Evolutionary conservation across 2,797 vertebrate genomes (phyloP), one percentile per base, ranked within the genome.

Genomic region (Mus caroli): DNA sequence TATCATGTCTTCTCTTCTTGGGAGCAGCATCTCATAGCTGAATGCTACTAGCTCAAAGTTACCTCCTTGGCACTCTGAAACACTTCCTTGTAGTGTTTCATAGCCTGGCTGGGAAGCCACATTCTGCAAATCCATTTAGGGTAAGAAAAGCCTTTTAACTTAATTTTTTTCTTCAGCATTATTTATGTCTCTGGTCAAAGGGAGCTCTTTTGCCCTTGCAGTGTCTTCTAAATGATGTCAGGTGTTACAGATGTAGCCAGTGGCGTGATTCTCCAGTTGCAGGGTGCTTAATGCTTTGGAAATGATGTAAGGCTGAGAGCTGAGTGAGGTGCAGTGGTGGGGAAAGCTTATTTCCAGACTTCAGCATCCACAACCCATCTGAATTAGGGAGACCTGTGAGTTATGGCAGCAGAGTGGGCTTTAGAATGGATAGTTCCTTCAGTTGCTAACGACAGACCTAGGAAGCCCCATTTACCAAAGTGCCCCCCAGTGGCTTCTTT

Each of bases 401-500:
- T 93, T 93, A 96, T 34, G 79, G 20, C 60, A 24, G 24, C 67
- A 43, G 60, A 62, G 24, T 5, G 28, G 26, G 64, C 92, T 64
- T 94, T 62, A 86, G 92, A 91, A 60, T 76, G 75, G n/a, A 88
- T 75, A 89, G 58, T 19, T 91, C 95, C 40, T 58, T 94, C 40
- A 22, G 52, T 79, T 24, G 0, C 92, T 87, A 37, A 80, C 17
- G 95, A 86, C 17, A 10, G 73, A n/a, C 46, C 1, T 43, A 91
- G 90, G 93, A 95, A 91, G 94, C 13, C 31, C 94, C 96, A 95
- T 97, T 98, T 96, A 96, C 96, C 94, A 97, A 97, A 97, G 78
- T 93, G 88, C 90, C 94, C 95, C 91, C 93, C 79, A 69, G 95
- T 90, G 91, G 88, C 80, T 88, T 94, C 89, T 90, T 90, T 58